phyloP scores from a whole-genome alignment of 2,888 invertebrate genomes.

The Rhodophaea formosa region DNA sequence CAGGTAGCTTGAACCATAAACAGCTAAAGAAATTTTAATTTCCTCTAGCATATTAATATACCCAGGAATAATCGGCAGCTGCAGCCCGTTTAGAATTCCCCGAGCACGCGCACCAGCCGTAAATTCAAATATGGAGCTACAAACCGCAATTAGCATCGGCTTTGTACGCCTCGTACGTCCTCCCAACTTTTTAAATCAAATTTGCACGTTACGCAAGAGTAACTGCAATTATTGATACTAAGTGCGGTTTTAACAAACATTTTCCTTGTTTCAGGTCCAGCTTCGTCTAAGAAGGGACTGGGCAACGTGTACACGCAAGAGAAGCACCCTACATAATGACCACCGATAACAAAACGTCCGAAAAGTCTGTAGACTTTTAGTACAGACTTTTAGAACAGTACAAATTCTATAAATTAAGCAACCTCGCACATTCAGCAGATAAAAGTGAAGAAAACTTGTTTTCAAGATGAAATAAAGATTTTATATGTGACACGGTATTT shows the following conservation, averaged over 20 bases:
- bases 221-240: conserved; percentile 28
- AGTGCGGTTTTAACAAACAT: conserved; percentile 26
- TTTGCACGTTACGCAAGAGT: conserved; percentile 39
- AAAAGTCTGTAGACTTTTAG: too few relatives aligned
- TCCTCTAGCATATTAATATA: conserved; percentile 34
- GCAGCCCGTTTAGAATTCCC: conserved; percentile 57
- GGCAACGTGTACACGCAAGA: conserved; percentile 77
- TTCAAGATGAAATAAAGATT: conserved; percentile 17
- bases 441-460: conserved; percentile 21
- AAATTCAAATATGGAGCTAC: conserved; percentile 68
- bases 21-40: conserved; percentile 38
- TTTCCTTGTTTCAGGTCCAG: conserved; percentile 62
- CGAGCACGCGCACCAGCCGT: conserved; percentile 55
- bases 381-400: too few relatives aligned
- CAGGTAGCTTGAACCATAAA: conserved; percentile 24
- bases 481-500: conserved; percentile 7
- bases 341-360: conserved; percentile 33
- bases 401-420: conserved; percentile 46
- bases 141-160: conserved; percentile 72
- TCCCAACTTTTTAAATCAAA: conserved; percentile 45
- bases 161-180: conserved; percentile 40
- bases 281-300: conserved; percentile 57
- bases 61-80: conserved; percentile 55
- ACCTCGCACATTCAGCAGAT: conserved; percentile 59
- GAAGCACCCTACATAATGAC: conserved; percentile 57